phyloP scores from a whole-genome alignment of 2,797 vertebrate species.

The Sciurus carolinensis region DNA sequence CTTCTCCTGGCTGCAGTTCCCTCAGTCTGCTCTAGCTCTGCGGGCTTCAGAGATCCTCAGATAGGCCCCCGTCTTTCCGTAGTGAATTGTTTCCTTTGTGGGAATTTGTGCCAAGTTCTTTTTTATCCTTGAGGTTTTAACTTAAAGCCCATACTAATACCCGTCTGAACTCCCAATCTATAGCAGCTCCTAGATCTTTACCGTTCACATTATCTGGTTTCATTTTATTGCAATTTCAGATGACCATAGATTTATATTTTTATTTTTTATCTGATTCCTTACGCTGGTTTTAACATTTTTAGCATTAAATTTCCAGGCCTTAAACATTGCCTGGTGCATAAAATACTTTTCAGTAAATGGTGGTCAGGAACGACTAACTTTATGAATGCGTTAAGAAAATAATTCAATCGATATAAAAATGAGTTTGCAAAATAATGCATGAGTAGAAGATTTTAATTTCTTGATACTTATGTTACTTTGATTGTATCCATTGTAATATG shows the following conservation, averaged over 20 bases:
- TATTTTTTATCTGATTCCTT: conserved; percentile 23
- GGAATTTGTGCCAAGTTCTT: conserved; percentile 17
- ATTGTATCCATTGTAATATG: neutral
- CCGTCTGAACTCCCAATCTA: neutral
- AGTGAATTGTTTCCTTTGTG: conserved; percentile 3
- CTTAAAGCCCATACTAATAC: neutral
- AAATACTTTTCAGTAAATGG: conserved; percentile 37
- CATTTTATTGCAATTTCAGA: conserved; percentile 5
- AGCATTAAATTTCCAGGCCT: conserved; percentile 4
- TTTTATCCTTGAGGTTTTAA: neutral
- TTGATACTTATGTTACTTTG: conserved; percentile 29
- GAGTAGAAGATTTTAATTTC: conserved; percentile 30
- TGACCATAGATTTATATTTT: neutral
- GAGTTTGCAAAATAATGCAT: neutral
- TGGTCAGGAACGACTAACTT: neutral
- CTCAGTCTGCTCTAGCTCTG: neutral
- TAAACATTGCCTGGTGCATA: neutral
- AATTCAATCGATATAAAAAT: conserved; percentile 49
- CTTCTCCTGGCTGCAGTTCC: neutral
- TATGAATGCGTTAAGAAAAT: conserved; percentile 38
- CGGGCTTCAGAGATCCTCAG: neutral
- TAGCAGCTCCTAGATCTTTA: neutral
- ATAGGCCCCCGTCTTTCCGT: neutral
- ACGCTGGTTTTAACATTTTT: neutral
- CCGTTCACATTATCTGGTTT: neutral